phyloP scores from a whole-genome alignment of 2,888 invertebrate genomes.

The Acronicta psi region DNA sequence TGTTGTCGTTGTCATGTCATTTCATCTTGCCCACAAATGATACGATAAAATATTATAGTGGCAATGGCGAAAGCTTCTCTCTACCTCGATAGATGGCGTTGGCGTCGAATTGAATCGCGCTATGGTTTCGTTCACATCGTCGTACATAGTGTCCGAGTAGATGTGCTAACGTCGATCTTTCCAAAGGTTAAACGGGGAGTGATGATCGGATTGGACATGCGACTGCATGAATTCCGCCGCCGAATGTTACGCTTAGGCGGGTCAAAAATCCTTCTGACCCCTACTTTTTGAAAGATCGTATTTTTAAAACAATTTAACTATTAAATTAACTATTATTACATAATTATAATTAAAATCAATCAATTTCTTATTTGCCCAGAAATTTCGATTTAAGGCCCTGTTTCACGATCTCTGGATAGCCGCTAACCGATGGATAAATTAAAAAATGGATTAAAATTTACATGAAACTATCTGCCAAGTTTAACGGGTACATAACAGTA shows the following conservation, averaged over 20 bases:
- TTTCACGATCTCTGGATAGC: too few relatives aligned
- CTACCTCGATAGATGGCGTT: constrained; percentile 69
- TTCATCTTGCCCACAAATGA: neutral
- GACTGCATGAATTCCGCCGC: constrained; percentile 82
- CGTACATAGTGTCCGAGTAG: neutral
- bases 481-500: too few relatives aligned
- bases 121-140: constrained; percentile 61
- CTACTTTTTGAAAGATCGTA: constrained; percentile 73
- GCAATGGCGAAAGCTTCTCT: constrained; percentile 1
- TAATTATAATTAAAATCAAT: too few relatives aligned
- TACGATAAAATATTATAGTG: neutral
- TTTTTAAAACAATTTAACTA: neutral
- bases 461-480: too few relatives aligned
- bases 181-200: constrained; percentile 86
- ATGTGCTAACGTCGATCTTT: constrained; percentile 70
- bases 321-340: too few relatives aligned
- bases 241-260: constrained; percentile 85
- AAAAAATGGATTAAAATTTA: too few relatives aligned
- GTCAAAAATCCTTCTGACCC: constrained; percentile 84
- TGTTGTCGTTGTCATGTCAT: too few relatives aligned
- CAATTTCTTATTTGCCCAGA: too few relatives aligned
- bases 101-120: constrained; percentile 62
- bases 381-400: too few relatives aligned
- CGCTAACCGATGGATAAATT: too few relatives aligned
- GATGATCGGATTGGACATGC: constrained; percentile 83